These are phyloP conservation scores for Neuroscelio doddi DNA, from an alignment of 2,888 invertebrate species.

Conservation along the genomic window DNA sequence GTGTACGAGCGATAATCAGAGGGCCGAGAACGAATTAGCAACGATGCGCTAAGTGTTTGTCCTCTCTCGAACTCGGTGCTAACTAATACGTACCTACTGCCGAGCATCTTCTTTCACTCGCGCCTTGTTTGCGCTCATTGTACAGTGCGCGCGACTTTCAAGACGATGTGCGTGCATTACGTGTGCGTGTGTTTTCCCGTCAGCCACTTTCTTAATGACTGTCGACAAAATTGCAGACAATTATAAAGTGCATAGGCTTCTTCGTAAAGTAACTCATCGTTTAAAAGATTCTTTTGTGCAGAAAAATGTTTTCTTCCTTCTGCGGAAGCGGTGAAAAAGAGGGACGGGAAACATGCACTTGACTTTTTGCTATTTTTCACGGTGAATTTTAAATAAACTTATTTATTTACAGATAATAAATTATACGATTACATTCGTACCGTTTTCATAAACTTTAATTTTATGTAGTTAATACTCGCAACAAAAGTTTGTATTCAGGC, in stretches of 20 bases:
- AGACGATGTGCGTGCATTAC: conserved; percentile 9
- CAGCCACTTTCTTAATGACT: conserved; percentile 46
- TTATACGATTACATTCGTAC: no score
- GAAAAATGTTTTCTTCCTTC: conserved; percentile 45
- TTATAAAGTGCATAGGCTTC: conserved; percentile 39
- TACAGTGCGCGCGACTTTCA: conserved; percentile 27
- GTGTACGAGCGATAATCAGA: conserved; percentile 54
- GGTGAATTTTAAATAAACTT: conserved; percentile 41
- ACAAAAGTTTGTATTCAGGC: no score
- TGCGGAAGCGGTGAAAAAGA: conserved; percentile 32
- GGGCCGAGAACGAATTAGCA: conserved; percentile 61
- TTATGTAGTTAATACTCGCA: no score
- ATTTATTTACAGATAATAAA: conserved; percentile 39
- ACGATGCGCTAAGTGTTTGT: conserved; percentile 63
- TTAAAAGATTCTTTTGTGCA: conserved; percentile 44
- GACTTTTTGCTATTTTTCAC: conserved; percentile 19
- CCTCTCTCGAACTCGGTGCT: conserved; percentile 60
- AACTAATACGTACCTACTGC: conserved; percentile 61
- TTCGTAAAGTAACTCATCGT: conserved; percentile 40
- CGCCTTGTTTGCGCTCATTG: conserved; percentile 44
- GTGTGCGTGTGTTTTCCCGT: conserved; percentile 30
- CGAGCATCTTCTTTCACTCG: conserved; percentile 28
- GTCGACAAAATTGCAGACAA: conserved; percentile 47
- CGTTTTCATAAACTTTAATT: no score
- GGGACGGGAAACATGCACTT: conserved; percentile 42